phyloP scores from a whole-genome alignment of 2,888 invertebrate genomes.

The Nemapogon koenigi region DNA sequence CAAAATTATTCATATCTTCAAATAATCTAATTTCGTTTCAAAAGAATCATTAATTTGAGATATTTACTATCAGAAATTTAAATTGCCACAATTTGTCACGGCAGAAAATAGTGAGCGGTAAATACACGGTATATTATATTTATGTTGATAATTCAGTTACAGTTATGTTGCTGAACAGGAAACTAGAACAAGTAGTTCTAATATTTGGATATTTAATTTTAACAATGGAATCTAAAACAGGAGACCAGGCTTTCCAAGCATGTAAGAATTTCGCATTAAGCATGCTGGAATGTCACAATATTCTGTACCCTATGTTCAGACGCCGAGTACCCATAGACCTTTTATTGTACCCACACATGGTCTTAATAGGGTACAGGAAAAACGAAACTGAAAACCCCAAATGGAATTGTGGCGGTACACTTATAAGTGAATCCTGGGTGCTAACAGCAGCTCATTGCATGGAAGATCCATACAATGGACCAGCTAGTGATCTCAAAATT shows the following conservation, averaged over 20 bases:
- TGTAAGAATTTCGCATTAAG: constrained; percentile 38
- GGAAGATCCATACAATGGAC: constrained; percentile 46
- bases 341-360: constrained; percentile 70
- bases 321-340: constrained; percentile 49
- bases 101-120: too few relatives aligned
- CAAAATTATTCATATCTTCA: too few relatives aligned
- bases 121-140: too few relatives aligned
- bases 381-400: constrained; percentile 18
- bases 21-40: too few relatives aligned
- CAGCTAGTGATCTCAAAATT: constrained; percentile 53
- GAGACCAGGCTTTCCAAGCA: constrained; percentile 41
- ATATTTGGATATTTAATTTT: too few relatives aligned
- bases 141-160: too few relatives aligned
- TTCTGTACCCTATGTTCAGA: constrained; percentile 32
- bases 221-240: constrained; percentile 19
- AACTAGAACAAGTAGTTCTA: too few relatives aligned
- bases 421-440: constrained; percentile 46
- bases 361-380: constrained; percentile 44
- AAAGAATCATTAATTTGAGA: too few relatives aligned
- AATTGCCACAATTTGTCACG: too few relatives aligned
- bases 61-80: too few relatives aligned
- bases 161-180: too few relatives aligned
- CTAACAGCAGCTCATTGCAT: constrained; percentile 53
- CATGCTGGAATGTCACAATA: constrained; percentile 54
- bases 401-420: constrained; percentile 55